Evolutionary conservation across 2,113 vertebrate species (phyloP).

Genomic region (Tiliqua scincoides): DNA sequence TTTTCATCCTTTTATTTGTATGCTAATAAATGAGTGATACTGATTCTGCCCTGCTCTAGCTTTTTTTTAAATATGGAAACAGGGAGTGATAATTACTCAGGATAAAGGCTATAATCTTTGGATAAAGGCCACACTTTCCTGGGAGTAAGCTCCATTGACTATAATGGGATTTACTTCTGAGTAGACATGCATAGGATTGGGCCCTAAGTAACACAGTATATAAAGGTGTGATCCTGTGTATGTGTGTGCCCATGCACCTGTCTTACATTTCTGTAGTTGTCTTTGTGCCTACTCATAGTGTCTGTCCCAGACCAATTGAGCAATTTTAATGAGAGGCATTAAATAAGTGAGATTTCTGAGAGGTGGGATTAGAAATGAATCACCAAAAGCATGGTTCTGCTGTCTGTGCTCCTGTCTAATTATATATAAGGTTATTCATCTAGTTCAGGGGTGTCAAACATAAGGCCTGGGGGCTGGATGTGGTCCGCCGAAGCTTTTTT

Average conservation of each 20-base stretch:
- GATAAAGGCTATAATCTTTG: background rate
- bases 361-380: background rate
- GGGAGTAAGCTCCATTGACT: too few relatives aligned
- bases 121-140: background rate
- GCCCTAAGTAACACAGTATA: too few relatives aligned
- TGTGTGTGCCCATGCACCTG: background rate
- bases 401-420: background rate
- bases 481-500: too few relatives aligned
- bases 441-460: too few relatives aligned
- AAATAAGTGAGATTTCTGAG: background rate
- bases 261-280: background rate
- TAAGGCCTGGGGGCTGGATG: too few relatives aligned
- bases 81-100: background rate
- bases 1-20: background rate
- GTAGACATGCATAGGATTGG: too few relatives aligned
- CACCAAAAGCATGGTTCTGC: background rate
- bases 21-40: background rate
- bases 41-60: background rate
- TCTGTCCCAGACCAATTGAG: background rate
- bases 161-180: too few relatives aligned
- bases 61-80: background rate
- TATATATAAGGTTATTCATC: too few relatives aligned
- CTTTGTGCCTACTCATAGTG: background rate
- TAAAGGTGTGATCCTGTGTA: background rate
- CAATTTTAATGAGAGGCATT: background rate